These are phyloP conservation scores for Tenthredo amoena DNA, from an alignment of 2,888 invertebrate genomes.

Conservation along the genomic window DNA sequence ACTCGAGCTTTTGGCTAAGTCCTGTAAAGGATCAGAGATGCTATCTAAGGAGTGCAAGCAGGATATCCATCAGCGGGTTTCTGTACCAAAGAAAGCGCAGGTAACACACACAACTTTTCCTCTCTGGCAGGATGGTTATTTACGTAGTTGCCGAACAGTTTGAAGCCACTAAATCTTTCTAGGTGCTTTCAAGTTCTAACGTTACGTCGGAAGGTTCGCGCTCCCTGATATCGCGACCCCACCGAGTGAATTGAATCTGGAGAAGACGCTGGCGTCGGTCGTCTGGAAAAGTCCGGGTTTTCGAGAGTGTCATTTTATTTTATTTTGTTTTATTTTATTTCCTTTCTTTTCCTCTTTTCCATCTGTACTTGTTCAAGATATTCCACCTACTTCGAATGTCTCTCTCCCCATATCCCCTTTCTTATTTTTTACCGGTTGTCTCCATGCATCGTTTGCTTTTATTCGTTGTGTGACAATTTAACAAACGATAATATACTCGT, in stretches of 20 bases:
- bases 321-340: neutral
- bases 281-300: slow-evolving; percentile 43
- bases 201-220: neutral
- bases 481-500: neutral
- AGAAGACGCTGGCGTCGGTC: slow-evolving; percentile 39
- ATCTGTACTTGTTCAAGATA: neutral
- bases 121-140: slow-evolving; percentile 44
- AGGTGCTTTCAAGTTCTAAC: slow-evolving; percentile 33
- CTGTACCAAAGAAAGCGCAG: slow-evolving; percentile 23
- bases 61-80: slow-evolving; percentile 26
- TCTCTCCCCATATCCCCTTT: neutral
- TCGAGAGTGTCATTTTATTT: slow-evolving; percentile 45
- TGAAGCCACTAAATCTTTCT: slow-evolving; percentile 51
- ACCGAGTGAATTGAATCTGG: slow-evolving; percentile 41
- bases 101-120: slow-evolving; percentile 40
- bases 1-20: slow-evolving; percentile 23
- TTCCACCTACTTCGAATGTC: neutral
- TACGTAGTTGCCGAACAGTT: slow-evolving; percentile 51
- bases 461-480: neutral
- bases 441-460: neutral
- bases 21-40: slow-evolving; percentile 20
- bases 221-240: slow-evolving; percentile 27
- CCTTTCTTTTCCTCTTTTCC: neutral
- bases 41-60: slow-evolving; percentile 12
- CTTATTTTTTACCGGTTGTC: neutral